Evolutionary conservation across 1,140 invertebrate genomes (phyloP), one percentile per base, ranked within the genome.

Genomic region (Drosophila ogumai): DNA sequence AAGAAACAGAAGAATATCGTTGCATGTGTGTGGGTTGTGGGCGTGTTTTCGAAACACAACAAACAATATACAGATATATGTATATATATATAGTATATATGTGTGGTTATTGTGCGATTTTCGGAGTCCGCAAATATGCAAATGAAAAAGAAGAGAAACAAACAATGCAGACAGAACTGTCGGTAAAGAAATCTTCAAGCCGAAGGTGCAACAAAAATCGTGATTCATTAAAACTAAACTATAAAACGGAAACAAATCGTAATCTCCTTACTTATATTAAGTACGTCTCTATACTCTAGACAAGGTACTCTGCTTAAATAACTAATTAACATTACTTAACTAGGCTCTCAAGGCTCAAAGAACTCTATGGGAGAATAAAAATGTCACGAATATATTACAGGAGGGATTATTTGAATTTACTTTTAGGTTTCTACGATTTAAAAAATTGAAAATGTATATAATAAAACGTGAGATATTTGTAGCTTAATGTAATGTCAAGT

Each of bases 131-230:
- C 71, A 63, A 75, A 61, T 80, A 74, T 85, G 81, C 47, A 85
- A 84, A 85, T 85, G 63, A 85, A 81, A 69, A 84, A 73, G 31
- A 80, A 60, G 61, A 58, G 38, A 71, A 72, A 76, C 31, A 75
- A 61, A 66, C 65, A 75, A 82, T 68, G 57, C 72, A 54, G 50
- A 76, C 69, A 64, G 56, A 54, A 38, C 36, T 69, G 44, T 63
- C 66, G 46, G 34, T 54, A 68, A 77, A 55, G 47, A 63, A 77
- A 78, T 77, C 55, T 78, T 57, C 64, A 77, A 78, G 50, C 64
- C 49, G 47, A 52, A 59, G 73, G 74, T 77, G 73, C 74, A 68
- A 67, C 43, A 41, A 55, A 66, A 60, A 40, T 44, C 31, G 73
- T 59, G 63, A 68, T 40, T 59, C 32, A 31, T 68, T 76, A 72